Conservation (phyloP, 2,888 invertebrate genomes). For the Pyrochroa serraticornis region DNA sequence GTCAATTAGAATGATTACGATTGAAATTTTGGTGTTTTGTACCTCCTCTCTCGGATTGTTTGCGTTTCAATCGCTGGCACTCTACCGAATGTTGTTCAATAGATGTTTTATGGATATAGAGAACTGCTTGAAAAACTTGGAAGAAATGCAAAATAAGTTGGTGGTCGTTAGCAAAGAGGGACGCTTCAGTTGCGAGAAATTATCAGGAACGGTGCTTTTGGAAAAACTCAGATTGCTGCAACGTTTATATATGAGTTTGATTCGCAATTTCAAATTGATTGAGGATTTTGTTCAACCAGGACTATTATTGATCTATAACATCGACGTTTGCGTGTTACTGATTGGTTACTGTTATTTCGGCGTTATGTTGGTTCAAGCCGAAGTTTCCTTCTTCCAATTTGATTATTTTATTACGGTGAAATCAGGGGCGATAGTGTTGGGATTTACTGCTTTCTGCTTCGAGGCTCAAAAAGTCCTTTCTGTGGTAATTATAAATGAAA, state of each 20-base stretch:
- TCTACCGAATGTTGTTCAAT: constrained; percentile 10
- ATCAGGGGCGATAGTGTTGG: constrained; percentile 5
- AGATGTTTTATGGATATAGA: constrained; percentile 12
- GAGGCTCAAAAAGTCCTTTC: constrained; percentile 2
- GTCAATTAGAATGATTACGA: not conserved
- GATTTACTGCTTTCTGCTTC: constrained; percentile 6
- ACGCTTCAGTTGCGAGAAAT: not conserved
- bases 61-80: not conserved
- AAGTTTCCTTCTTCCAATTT: constrained; percentile 6
- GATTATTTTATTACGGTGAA: constrained; percentile 11
- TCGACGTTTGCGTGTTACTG: constrained; percentile 9
- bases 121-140: constrained; percentile 2
- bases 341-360: constrained; percentile 15
- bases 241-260: constrained; percentile 12
- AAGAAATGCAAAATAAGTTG: not conserved
- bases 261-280: constrained; percentile 12
- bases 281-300: constrained; percentile 12
- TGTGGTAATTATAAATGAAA: constrained; percentile 1
- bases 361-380: constrained; percentile 3
- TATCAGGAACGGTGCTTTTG: not conserved
- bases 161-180: not conserved
- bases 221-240: constrained; percentile 14
- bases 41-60: constrained; percentile 6
- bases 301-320: not conserved
- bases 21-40: constrained; percentile 6